These are phyloP conservation scores for Leptinotarsa tumamoca DNA, from an alignment of 2,888 invertebrate genomes.

Conservation along the genomic window DNA sequence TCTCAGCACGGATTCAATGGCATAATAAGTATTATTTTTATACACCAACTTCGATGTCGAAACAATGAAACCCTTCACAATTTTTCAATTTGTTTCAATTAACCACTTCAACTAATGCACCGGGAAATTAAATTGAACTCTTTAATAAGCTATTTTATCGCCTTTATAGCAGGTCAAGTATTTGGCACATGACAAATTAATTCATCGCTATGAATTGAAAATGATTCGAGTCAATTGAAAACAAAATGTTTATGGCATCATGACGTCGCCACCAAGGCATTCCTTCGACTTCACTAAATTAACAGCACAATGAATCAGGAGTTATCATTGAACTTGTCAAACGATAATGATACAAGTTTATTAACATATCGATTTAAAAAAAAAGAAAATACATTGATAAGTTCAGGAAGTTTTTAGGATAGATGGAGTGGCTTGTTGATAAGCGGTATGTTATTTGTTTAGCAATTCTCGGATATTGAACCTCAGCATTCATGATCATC, in stretches of 20 bases:
- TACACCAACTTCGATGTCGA: neutral
- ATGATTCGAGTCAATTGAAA: constrained; percentile 22
- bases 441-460: too few species aligned
- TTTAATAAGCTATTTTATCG: neutral
- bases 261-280: constrained; percentile 8
- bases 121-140: neutral
- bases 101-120: constrained; percentile 1
- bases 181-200: constrained; percentile 21
- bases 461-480: neutral
- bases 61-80: neutral
- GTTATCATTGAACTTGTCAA: constrained; percentile 25
- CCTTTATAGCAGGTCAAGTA: constrained; percentile 1
- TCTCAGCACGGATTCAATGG: neutral
- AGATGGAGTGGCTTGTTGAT: neutral
- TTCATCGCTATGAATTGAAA: constrained; percentile 17
- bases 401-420: neutral
- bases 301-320: constrained; percentile 10
- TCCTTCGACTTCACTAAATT: neutral
- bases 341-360: constrained; percentile 22
- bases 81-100: neutral
- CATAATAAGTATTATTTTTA: neutral
- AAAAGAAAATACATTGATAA: constrained; percentile 9
- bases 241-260: neutral
- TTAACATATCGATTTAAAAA: constrained; percentile 19
- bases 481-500: neutral